These are phyloP conservation scores for Melolontha melolontha DNA, from an alignment of 2,888 invertebrate genomes.

Conservation along the genomic window DNA sequence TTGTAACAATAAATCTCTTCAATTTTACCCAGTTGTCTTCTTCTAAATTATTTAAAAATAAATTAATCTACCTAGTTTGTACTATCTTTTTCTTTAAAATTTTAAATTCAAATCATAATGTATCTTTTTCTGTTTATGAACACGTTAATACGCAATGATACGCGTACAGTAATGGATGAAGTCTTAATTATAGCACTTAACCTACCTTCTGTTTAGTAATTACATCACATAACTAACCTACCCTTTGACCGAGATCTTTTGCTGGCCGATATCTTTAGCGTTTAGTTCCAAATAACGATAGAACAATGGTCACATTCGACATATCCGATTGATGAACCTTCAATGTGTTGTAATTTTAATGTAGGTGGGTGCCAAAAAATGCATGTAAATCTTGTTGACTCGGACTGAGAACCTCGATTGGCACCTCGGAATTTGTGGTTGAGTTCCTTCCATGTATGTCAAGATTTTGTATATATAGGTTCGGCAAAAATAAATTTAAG, in stretches of 20 bases:
- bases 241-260: conserved; percentile 21
- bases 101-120: too few relatives aligned
- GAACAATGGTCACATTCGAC: neutral
- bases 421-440: conserved; percentile 2
- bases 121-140: too few relatives aligned
- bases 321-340: conserved; percentile 17
- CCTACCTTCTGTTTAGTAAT: neutral
- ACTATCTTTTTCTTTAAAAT: too few relatives aligned
- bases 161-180: neutral
- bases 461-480: conserved; percentile 36
- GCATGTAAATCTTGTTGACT: conserved; percentile 8
- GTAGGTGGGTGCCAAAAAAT: conserved; percentile 19
- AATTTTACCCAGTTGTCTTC: too few relatives aligned
- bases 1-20: too few relatives aligned
- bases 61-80: too few relatives aligned
- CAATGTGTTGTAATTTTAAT: conserved; percentile 2
- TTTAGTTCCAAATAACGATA: conserved; percentile 1
- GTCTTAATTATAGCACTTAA: conserved; percentile 10
- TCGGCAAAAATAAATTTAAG: conserved; percentile 11
- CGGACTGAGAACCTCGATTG: neutral
- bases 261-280: conserved; percentile 4
- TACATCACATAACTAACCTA: conserved; percentile 42
- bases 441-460: conserved; percentile 30
- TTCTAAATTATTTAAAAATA: too few relatives aligned
- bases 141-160: too few relatives aligned